Percentiles rank a stretch among this genome's conserved stretches.
These are phyloP conservation scores for Campoplex capitator DNA, from an alignment of 2,888 invertebrate species.

Conservation along the genomic window DNA sequence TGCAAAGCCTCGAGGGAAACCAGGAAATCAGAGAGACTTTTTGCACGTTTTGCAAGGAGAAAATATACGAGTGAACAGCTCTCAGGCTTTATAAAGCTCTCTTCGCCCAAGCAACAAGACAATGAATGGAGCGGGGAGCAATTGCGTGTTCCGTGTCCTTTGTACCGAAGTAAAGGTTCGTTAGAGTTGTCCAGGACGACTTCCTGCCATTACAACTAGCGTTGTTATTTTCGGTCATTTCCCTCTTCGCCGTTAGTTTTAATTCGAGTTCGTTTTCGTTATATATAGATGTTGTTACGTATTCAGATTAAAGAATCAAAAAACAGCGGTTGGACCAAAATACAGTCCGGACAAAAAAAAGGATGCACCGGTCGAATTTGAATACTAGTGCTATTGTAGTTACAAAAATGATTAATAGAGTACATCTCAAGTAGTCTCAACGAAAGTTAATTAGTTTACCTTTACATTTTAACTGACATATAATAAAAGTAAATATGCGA, in stretches of 20 bases:
- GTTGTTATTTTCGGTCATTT: conserved; percentile 54
- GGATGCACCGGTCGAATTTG: too few species aligned
- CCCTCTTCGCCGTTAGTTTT: conserved; percentile 1
- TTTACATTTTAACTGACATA: too few species aligned
- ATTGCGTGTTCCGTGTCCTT: conserved; percentile 65
- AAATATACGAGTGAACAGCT: conserved; percentile 54
- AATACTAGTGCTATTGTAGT: too few species aligned
- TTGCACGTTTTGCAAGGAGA: conserved; percentile 9
- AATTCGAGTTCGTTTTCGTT: neutral
- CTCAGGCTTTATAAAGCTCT: conserved; percentile 34
- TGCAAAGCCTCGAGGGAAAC: conserved; percentile 44
- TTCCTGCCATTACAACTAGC: conserved; percentile 49
- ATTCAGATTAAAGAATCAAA: neutral
- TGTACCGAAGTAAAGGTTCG: conserved; percentile 60
- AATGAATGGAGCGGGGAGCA: conserved; percentile 64
- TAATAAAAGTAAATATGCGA: too few species aligned
- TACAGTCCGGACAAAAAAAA: too few species aligned
- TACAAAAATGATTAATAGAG: too few species aligned
- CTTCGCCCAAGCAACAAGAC: conserved; percentile 51
- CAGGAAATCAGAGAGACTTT: conserved; percentile 52
- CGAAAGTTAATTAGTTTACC: too few species aligned
- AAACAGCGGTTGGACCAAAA: neutral
- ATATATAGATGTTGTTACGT: conserved; percentile 10
- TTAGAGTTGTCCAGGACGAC: conserved; percentile 64
- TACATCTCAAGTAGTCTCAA: too few species aligned